Percentiles rank a stretch among this genome's conserved stretches.
Conservation (phyloP, 2,113 vertebrate species). For the Psettodes erumei region DNA sequence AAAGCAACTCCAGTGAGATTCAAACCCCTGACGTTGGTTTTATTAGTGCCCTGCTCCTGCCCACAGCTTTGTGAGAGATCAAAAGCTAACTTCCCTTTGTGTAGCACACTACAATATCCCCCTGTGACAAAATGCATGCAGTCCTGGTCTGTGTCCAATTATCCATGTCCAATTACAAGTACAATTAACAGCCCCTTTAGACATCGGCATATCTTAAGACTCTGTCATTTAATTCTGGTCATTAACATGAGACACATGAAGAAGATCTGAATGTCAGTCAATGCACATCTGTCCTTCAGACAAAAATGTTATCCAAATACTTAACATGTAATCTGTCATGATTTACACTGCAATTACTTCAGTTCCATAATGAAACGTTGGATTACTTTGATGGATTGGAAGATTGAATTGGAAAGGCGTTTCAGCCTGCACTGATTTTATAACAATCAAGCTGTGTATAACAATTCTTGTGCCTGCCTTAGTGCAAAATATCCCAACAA, state of each 20-base stretch:
- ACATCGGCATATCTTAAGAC: neutral
- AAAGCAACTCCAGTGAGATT: neutral
- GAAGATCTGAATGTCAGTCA: neutral
- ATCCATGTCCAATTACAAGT: constrained; percentile 37
- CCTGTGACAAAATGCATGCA: constrained; percentile 3
- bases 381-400: neutral
- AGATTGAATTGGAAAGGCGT: neutral
- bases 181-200: constrained; percentile 10
- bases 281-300: constrained; percentile 6
- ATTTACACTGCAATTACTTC: neutral
- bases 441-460: neutral
- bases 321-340: neutral
- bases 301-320: constrained; percentile 13
- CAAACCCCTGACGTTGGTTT: neutral
- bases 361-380: neutral
- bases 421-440: no score
- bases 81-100: constrained; percentile 12
- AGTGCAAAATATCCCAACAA: neutral
- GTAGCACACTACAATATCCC: neutral
- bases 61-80: constrained; percentile 14
- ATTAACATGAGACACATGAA: neutral
- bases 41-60: neutral
- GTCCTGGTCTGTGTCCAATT: constrained; percentile 13
- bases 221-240: constrained; percentile 10
- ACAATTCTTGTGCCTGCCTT: neutral